Evolutionary conservation across 2,797 vertebrate species (phyloP).

Genomic region (Adelosebastes latens): DNA sequence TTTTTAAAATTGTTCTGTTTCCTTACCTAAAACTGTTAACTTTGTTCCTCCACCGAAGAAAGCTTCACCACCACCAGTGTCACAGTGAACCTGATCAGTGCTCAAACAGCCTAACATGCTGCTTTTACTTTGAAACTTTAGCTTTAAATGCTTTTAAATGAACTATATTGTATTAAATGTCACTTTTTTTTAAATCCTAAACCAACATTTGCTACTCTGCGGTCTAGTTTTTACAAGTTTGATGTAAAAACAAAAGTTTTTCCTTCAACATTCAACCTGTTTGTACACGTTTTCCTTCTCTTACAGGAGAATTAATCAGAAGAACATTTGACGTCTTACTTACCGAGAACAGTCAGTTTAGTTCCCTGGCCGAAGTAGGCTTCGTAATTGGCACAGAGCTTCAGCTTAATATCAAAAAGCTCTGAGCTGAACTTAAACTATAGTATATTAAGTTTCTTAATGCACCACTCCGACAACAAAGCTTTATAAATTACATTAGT

Average conservation of each 20-base stretch:
- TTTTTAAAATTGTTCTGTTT: no score
- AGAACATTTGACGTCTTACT: conserved; percentile 18
- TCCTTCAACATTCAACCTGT: neutral
- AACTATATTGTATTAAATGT: no score
- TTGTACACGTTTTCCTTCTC: neutral
- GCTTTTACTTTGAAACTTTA: neutral
- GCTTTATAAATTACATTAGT: neutral
- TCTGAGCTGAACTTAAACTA: conserved; percentile 7
- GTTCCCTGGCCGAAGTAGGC: conserved; percentile 75
- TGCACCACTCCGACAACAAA: neutral
- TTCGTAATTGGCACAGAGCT: conserved; percentile 70
- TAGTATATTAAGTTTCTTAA: neutral
- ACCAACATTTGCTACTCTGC: neutral
- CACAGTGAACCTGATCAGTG: neutral
- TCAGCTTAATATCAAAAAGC: conserved; percentile 58
- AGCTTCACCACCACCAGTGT: no score
- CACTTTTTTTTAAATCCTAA: neutral
- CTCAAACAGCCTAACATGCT: neutral
- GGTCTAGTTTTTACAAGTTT: no score
- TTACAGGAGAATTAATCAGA: neutral
- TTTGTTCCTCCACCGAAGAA: neutral
- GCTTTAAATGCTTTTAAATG: no score
- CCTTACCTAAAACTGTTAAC: conserved; percentile 45
- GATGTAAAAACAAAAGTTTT: no score
- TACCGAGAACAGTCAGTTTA: conserved; percentile 74